Percentiles rank a stretch among this genome's conserved stretches.
phyloP scores from a whole-genome alignment of 2,797 vertebrate species.

The Acrocephalus scirpaceus region DNA sequence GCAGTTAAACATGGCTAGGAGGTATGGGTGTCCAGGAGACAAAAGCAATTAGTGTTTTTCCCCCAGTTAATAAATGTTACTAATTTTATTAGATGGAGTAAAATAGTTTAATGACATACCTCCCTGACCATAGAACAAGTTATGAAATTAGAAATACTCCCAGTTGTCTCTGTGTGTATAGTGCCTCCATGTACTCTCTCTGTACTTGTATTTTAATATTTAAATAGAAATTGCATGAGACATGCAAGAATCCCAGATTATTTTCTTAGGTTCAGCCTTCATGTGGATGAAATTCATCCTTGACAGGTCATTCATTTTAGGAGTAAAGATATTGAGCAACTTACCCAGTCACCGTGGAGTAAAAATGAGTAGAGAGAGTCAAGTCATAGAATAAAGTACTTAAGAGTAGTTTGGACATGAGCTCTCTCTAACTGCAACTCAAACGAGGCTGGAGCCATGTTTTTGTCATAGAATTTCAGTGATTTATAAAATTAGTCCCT shows the following conservation, averaged over 20 bases:
- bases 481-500: not conserved
- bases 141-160: not conserved
- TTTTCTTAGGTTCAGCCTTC: not conserved
- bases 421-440: not conserved
- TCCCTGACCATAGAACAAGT: not conserved
- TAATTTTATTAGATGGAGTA: slow-evolving; percentile 15
- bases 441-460: not conserved
- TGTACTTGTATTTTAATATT: not conserved
- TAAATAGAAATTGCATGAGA: not conserved
- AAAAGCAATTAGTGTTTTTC: slow-evolving; percentile 28
- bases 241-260: not conserved
- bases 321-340: not conserved
- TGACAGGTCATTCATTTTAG: not conserved
- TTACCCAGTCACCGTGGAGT: not conserved
- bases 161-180: not conserved
- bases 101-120: slow-evolving; percentile 1
- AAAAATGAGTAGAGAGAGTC: not conserved
- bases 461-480: not conserved
- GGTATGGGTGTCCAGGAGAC: not conserved
- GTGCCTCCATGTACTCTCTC: not conserved
- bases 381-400: not conserved
- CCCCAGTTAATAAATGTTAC: slow-evolving; percentile 11
- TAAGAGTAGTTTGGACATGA: not conserved
- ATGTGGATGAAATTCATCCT: not conserved
- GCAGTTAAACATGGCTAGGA: slow-evolving; percentile 8